Evolutionary conservation across 2,888 invertebrate genomes (phyloP).

Genomic region (Clusia tigrina): DNA sequence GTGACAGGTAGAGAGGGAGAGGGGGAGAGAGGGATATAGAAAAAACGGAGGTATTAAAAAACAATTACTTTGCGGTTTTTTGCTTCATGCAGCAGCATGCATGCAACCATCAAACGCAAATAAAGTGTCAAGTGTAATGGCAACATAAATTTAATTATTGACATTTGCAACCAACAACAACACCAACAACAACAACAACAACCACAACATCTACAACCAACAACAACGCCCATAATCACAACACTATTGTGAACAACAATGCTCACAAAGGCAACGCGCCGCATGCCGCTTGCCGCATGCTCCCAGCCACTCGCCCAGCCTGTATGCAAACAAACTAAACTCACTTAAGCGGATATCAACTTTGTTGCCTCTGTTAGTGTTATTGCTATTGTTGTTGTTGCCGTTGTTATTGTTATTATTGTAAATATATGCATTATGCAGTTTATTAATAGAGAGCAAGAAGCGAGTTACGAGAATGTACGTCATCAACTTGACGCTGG

Average conservation of each 20-base stretch:
- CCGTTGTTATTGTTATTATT: not conserved
- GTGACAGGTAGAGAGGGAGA: no score
- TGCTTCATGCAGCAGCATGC: not conserved
- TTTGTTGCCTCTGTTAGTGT: not conserved
- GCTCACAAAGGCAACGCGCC: not conserved
- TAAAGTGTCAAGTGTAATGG: conserved; percentile 27
- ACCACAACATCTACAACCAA: not conserved
- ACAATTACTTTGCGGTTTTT: not conserved
- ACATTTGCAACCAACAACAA: conserved; percentile 17
- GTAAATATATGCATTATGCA: no score
- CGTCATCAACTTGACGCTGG: no score
- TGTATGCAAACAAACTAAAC: no score
- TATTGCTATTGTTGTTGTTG: not conserved
- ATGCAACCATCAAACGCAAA: not conserved
- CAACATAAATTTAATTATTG: conserved; percentile 24
- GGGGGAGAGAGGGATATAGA: no score
- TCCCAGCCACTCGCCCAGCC: no score
- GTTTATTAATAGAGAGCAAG: no score
- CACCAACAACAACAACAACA: not conserved
- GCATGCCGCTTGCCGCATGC: not conserved
- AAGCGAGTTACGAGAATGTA: no score
- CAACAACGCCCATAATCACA: not conserved
- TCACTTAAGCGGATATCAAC: not conserved
- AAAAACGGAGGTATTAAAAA: no score
- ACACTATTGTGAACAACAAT: not conserved